A percentile compares a stretch with the other conserved stretches of the same genome.
Evolutionary conservation across 2,113 vertebrate genomes (phyloP).

Genomic region (Hoplias malabaricus): DNA sequence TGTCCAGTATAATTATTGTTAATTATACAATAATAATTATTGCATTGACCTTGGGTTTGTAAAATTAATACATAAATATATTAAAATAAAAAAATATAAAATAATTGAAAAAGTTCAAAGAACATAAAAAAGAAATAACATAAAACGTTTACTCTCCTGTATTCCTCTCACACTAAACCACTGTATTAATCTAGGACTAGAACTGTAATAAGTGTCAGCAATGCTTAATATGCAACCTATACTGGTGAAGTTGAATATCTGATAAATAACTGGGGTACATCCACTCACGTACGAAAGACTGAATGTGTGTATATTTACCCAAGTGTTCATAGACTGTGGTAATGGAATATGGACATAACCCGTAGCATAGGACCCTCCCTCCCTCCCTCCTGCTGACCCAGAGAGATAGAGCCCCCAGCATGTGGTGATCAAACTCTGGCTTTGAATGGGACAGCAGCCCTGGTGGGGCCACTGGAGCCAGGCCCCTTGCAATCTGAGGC

Average conservation of each 20-base stretch:
- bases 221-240: not conserved
- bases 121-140: too few relatives aligned
- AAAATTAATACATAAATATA: too few relatives aligned
- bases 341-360: slow-evolving; percentile 39
- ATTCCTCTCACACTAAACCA: too few relatives aligned
- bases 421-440: slow-evolving; percentile 13
- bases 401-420: slow-evolving; percentile 38
- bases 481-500: slow-evolving; percentile 45
- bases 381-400: slow-evolving; percentile 13
- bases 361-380: slow-evolving; percentile 26
- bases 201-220: not conserved
- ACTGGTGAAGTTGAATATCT: not conserved
- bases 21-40: too few relatives aligned
- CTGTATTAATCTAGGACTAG: too few relatives aligned
- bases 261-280: not conserved
- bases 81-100: too few relatives aligned
- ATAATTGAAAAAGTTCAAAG: too few relatives aligned
- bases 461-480: slow-evolving; percentile 20
- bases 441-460: slow-evolving; percentile 35
- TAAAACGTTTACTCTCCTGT: too few relatives aligned
- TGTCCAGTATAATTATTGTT: too few relatives aligned
- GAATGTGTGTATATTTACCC: slow-evolving; percentile 28
- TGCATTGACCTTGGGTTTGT: too few relatives aligned
- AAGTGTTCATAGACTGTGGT: slow-evolving; percentile 39
- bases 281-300: not conserved